These are phyloP conservation scores for Acomys russatus DNA, from an alignment of 2,797 vertebrate species.

Conservation along the genomic window DNA sequence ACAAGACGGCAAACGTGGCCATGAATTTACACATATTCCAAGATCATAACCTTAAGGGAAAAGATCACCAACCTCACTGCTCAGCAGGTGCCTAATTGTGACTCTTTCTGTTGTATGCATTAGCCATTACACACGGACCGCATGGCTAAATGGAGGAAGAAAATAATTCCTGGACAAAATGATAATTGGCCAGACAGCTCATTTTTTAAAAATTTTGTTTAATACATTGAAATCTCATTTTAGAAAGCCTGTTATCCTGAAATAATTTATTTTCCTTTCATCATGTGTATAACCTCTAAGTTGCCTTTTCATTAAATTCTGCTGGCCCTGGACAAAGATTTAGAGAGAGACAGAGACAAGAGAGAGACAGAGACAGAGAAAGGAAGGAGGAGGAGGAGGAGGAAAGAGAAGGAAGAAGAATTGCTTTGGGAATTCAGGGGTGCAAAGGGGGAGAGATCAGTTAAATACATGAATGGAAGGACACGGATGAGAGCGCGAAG, in stretches of 20 bases:
- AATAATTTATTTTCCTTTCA: slow-evolving; percentile 80
- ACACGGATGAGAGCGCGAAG: neutral
- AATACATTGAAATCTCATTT: slow-evolving; percentile 77
- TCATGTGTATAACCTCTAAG: slow-evolving; percentile 59
- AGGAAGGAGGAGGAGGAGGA: too few species aligned
- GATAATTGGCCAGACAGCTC: slow-evolving; percentile 60
- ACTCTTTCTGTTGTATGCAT: slow-evolving; percentile 24
- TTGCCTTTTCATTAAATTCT: slow-evolving; percentile 78
- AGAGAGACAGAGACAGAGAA: too few species aligned
- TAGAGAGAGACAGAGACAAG: too few species aligned
- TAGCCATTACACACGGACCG: slow-evolving; percentile 5
- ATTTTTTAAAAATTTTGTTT: slow-evolving; percentile 61
- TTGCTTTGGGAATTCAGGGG: neutral
- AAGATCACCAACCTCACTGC: slow-evolving; percentile 44
- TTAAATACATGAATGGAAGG: neutral
- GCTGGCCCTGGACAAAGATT: neutral
- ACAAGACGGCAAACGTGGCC: slow-evolving; percentile 49
- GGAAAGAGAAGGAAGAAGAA: neutral
- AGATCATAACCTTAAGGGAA: slow-evolving; percentile 34
- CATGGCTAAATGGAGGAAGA: slow-evolving; percentile 28
- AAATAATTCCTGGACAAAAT: slow-evolving; percentile 75
- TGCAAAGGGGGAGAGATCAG: neutral
- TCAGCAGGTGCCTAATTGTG: slow-evolving; percentile 59
- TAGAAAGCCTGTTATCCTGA: slow-evolving; percentile 61
- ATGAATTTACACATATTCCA: neutral